Base-by-base conservation (phyloP, 2,888 invertebrate genomes). In the Habrosyne pyritoides region DNA sequence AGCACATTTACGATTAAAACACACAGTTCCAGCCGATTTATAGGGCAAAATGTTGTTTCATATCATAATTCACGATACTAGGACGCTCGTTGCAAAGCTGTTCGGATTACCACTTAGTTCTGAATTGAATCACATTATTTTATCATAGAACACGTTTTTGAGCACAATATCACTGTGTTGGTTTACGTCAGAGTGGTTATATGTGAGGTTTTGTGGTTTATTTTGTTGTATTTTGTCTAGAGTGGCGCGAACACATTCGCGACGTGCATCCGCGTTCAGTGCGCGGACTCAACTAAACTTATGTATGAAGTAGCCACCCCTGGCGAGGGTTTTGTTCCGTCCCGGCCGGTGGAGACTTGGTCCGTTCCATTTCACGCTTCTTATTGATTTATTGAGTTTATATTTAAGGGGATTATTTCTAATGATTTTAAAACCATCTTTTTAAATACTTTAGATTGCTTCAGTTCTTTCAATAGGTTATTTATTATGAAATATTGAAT, bases 41-140 rank as follows among this genome's bases (percentile, higher is more conserved):
- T 90, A 79, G 79, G 79, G 85, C 83, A 78, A 86, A 89, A 86
- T 85, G 87, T 84, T 84, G 81, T 89, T 88, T 88, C 83, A 86
- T 86, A 86, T 86, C 87, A 85, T 87, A 85, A 86, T 84, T 77
- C 78, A 82, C 78, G 75, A 74, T 73, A 71, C 69, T 76, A 67
- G 71, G 79, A 77, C 79, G 78, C 78, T 79, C 73, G 69, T 75
- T 77, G 76, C 74, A 71, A 76, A 77, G 71, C 79, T 80, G 73
- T 72, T 70, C 61, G 65, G 62, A 69, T 74, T 64, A 57, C 55
- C 74, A 77, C 77, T 64, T 48, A 57, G 72, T 64, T 65, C 51
- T 59, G 60, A 61, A 18, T 42, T 61, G 61, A 58, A 63, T 59
- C 70, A 63, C 64, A 71, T 64, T 76, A 72, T 73, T 61, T 63